Conservation (phyloP, 1,140 invertebrate species). For the Plectus sambesii region DNA sequence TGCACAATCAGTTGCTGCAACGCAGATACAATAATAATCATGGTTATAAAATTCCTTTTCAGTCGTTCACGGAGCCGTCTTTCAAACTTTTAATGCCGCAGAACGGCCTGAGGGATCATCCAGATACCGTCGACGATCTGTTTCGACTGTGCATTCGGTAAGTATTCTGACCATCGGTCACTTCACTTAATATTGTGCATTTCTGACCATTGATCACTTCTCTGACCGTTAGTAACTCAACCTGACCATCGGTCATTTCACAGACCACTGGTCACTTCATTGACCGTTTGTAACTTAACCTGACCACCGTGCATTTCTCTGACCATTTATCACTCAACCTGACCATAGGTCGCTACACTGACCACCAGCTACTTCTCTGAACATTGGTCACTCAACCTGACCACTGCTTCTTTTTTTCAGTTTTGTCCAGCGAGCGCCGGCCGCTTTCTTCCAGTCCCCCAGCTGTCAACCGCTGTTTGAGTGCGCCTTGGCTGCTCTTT, state of each 20-base stretch:
- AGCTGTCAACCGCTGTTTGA: constrained; percentile 64
- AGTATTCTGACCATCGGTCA: constrained; percentile 3
- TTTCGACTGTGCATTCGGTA: constrained; percentile 71
- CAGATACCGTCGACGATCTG: constrained; percentile 93
- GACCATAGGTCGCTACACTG: no score
- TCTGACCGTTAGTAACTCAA: constrained; percentile 2
- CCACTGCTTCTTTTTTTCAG: constrained; percentile 48
- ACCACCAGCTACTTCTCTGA: no score
- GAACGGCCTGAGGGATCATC: constrained; percentile 71
- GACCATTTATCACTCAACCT: no score
- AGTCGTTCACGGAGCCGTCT: constrained; percentile 71
- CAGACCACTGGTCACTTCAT: no score
- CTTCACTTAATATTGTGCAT: no score
- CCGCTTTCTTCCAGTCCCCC: constrained; percentile 63
- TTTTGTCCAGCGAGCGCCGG: constrained; percentile 71
- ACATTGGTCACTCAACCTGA: neutral
- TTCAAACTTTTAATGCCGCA: constrained; percentile 59
- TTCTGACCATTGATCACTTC: no score
- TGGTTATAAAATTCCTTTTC: constrained; percentile 44
- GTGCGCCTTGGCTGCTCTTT: constrained; percentile 66
- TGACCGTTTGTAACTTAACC: no score
- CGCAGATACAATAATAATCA: constrained; percentile 21
- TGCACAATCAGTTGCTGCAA: constrained; percentile 9
- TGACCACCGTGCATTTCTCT: neutral
- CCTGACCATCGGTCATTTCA: constrained; percentile 7